Base-by-base conservation (phyloP, 2,797 vertebrate genomes). In the Gallirallus australis region DNA sequence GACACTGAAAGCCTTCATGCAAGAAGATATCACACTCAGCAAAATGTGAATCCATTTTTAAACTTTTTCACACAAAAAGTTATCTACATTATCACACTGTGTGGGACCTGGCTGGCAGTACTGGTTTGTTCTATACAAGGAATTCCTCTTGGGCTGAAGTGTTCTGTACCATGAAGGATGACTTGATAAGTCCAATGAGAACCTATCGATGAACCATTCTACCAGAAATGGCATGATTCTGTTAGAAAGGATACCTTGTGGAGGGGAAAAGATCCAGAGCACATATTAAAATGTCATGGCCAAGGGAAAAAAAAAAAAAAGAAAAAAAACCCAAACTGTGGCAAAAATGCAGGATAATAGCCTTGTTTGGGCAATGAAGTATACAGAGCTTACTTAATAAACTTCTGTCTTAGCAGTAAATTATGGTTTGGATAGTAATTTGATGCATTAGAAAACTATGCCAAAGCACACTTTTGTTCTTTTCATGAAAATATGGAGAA, bases 401-500 rank as follows among this genome's bases (percentile, higher is more conserved):
- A 91, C 68, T 64, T 94, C 64, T 92, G 40, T 80, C 53, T 86
- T 69, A 75, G 52, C 42, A 91, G 31, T 91, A 87, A 91, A 95
- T 92, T 94, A 50, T 35, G 68, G n/a, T 39, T 89, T 91, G 71
- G 87, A 89, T 79, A 75, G 40, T 96, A 96, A 94, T 95, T 93
- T 81, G 94, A 91, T 95, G 65, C 92, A 82, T 96, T 88, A 90
- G 57, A 81, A 94, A 95, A 85, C 66, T 94, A 56, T 69, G 68
- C 73, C 80, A 96, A 95, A 94, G 40, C 1, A 14, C 78, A 82
- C 82, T 97, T 96, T 88, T 91, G 77, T 95, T 96, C 95, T 95
- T 96, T 78, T 96, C 70, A 63, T 92, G 65, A 94, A 97, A 97
- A 97, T 92, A 88, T 53, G 77, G 93, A 93, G 95, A 95, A 89